Evolutionary conservation across 2,797 vertebrate genomes (phyloP), one percentile per base, ranked within the genome.

Genomic region (Crocodylus rhombifer): DNA sequence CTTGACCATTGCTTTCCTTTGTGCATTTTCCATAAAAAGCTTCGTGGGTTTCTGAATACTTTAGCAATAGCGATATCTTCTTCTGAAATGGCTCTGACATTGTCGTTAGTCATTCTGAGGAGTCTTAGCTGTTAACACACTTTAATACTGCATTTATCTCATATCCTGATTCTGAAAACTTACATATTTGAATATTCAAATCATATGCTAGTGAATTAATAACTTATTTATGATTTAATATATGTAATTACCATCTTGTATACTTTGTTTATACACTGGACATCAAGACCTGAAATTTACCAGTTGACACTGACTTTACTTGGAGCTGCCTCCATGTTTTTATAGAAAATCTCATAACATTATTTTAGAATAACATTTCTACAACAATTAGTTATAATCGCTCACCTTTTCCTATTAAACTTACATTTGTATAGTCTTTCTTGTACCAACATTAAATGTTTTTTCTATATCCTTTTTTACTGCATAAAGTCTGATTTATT

Each of bases 231-330:
- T 56, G 42, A 5, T 79, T 30, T 77, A 94, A 33, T 77, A 67
- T 14, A 74, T 18, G 64, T n/a, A 90, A 74, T 57, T 82, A 69
- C 8, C 55, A 14, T 75, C 23, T 77, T 61, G 61, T 36, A 17
- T 95, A 86, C 21, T 57, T 96, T 78, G n/a, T 90, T 12, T 86
- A 94, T 96, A 95, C n/a, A 83, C 71, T 92, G 58, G 74, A 83
- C 18, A 78, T 80, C 94, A 89, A 92, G 36, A 82, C 16, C 4
- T 91, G 77, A 77, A 86, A 60, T 84, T 91, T 92, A 88, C 23
- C 67, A 86, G 75, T 21, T 77, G 83, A 91, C 18, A 69, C 26
- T 60, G 13, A 14, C 33, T 82, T 81, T 62, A 55, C 20, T 88
- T 57, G 83, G 61, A 78, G 13, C 65, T 84, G 25, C 84, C 86